These are phyloP conservation scores for Xylophagus ater DNA, from an alignment of 2,888 invertebrate species.

Conservation along the genomic window DNA sequence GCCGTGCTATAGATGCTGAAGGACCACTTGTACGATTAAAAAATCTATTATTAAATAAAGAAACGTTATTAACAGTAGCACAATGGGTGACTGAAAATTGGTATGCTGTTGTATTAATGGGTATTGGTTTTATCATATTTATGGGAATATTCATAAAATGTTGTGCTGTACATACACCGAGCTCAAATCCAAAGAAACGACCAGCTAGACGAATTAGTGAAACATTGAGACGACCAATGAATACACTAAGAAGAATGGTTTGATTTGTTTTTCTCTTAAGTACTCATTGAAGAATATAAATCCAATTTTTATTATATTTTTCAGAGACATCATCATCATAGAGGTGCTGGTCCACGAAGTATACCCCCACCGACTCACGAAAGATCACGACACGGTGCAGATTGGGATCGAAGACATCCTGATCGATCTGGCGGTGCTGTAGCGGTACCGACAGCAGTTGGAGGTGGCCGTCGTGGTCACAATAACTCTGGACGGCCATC, in stretches of 20 bases:
- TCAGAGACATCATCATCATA: constrained; percentile 30
- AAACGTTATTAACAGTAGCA: constrained; percentile 76
- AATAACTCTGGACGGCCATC: constrained; percentile 34
- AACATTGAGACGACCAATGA: constrained; percentile 81
- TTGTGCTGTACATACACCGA: constrained; percentile 98
- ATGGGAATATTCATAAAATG: constrained; percentile 99
- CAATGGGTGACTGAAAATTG: constrained; percentile 93
- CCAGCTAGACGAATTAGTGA: constrained; percentile 90
- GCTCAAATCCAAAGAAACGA: constrained; percentile 94
- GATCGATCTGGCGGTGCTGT: constrained; percentile 17
- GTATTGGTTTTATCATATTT: constrained; percentile 81
- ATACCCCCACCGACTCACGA: constrained; percentile 44
- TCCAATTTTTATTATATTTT: constrained; percentile 3
- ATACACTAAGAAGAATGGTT: constrained; percentile 80
- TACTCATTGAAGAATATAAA: too few relatives aligned
- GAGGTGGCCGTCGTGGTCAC: constrained; percentile 24
- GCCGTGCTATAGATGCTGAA: constrained; percentile 96
- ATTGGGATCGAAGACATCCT: constrained; percentile 34
- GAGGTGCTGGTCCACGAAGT: constrained; percentile 36
- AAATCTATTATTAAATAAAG: constrained; percentile 84
- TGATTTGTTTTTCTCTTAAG: constrained; percentile 19
- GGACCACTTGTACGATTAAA: constrained; percentile 94
- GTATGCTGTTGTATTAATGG: constrained; percentile 90
- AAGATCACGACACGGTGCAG: constrained; percentile 30
- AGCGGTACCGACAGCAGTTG: constrained; percentile 12